These are phyloP conservation scores for Aporophyla lueneburgensis DNA, from an alignment of 2,888 invertebrate genomes.

Conservation along the genomic window DNA sequence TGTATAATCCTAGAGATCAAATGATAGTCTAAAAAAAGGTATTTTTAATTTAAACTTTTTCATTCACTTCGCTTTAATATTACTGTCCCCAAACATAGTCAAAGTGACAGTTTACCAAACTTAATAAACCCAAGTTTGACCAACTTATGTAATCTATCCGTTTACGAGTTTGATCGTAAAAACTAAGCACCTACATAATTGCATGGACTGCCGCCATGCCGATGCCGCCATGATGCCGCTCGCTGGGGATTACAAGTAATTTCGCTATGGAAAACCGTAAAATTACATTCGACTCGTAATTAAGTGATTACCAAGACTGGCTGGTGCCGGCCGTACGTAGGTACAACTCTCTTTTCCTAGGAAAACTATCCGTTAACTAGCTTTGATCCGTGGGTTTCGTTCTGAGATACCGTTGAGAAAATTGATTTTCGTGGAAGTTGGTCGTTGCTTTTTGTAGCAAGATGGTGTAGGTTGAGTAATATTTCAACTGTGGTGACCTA, in stretches of 20 bases:
- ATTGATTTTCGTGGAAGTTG: conserved; percentile 9
- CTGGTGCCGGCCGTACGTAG: conserved; percentile 7
- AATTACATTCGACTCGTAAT: conserved; percentile 58
- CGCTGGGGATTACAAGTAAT: conserved; percentile 20
- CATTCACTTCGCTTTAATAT: neutral
- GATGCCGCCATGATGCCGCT: neutral
- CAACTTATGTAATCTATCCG: conserved; percentile 29
- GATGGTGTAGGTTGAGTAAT: neutral
- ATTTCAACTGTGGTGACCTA: neutral
- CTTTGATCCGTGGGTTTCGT: conserved; percentile 12
- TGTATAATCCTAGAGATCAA: too few species aligned
- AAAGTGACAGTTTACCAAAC: conserved; percentile 13
- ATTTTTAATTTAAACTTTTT: neutral
- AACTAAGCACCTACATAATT: conserved; percentile 41
- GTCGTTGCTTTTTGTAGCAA: neutral
- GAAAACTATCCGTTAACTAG: conserved; percentile 34
- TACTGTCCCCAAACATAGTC: neutral
- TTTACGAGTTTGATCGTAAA: conserved; percentile 39
- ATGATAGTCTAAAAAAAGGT: neutral
- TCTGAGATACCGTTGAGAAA: conserved; percentile 11
- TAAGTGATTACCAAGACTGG: conserved; percentile 53
- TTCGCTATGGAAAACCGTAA: conserved; percentile 57
- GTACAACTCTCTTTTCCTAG: conserved; percentile 54
- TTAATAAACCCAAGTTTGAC: conserved; percentile 30
- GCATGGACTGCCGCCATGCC: neutral